Conservation (phyloP, 2,113 vertebrate genomes). For the Emberiza fucata region DNA sequence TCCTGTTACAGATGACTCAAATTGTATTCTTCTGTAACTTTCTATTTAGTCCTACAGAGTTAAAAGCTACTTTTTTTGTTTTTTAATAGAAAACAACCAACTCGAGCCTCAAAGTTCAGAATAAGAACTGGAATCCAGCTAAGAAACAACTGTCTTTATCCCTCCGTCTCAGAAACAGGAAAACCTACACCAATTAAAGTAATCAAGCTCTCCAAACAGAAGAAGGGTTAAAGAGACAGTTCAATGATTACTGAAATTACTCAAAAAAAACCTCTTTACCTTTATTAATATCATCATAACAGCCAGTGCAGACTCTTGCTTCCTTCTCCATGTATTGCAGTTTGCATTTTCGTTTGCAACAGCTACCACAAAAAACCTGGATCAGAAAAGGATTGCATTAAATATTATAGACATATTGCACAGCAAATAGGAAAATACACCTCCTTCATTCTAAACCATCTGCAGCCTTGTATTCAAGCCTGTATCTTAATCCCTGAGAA, state of each 20-base stretch:
- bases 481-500: not conserved
- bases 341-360: conserved; percentile 91
- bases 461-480: not conserved
- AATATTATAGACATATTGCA: not conserved
- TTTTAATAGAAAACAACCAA: not conserved
- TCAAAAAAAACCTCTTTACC: conserved; percentile 71
- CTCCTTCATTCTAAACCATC: not conserved
- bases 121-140: not conserved
- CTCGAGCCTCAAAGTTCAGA: not conserved
- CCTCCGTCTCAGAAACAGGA: not conserved
- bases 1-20: not conserved
- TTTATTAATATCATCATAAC: conserved; percentile 86
- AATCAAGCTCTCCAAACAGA: not conserved
- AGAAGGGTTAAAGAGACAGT: not conserved
- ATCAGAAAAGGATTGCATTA: conserved; percentile 9
- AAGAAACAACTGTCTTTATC: not conserved
- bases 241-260: not conserved
- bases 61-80: not conserved
- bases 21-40: not conserved
- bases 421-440: accelerated
- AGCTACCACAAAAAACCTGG: conserved; percentile 91
- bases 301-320: conserved; percentile 90
- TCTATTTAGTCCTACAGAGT: not conserved
- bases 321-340: conserved; percentile 94
- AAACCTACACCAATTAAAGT: not conserved